Percentiles rank a stretch among this genome's conserved stretches.
Evolutionary conservation across 2,888 invertebrate species (phyloP).

Genomic region (Drosophila diplacantha): DNA sequence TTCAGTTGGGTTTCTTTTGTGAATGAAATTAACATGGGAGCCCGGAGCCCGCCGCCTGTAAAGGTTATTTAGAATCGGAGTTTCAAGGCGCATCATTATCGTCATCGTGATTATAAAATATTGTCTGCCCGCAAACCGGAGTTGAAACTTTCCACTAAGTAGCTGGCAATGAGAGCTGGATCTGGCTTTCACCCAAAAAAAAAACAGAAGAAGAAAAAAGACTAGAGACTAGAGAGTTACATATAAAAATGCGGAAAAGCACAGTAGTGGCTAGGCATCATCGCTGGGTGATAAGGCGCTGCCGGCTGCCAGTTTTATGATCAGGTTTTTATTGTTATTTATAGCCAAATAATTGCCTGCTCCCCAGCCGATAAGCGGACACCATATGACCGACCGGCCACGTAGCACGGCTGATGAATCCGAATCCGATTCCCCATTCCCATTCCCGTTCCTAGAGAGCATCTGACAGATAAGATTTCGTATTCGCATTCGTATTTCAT

Average conservation of each 20-base stretch:
- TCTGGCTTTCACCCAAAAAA: constrained; percentile 24
- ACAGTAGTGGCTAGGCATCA: constrained; percentile 13
- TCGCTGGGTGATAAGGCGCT: constrained; percentile 24
- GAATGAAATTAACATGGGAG: constrained; percentile 30
- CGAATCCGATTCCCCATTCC: constrained; percentile 21
- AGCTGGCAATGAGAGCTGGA: constrained; percentile 4
- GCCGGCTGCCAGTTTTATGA: constrained; percentile 37
- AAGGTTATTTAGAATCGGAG: constrained; percentile 27
- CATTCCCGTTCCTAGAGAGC: constrained; percentile 17
- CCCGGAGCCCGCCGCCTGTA: background rate
- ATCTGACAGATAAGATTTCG: constrained; percentile 29
- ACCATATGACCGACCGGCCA: constrained; percentile 22
- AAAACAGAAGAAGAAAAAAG: constrained; percentile 1
- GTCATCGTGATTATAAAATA: background rate
- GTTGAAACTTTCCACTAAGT: constrained; percentile 26
- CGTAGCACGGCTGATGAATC: constrained; percentile 26
- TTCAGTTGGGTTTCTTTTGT: constrained; percentile 23
- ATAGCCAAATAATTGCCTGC: constrained; percentile 59
- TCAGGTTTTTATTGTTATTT: constrained; percentile 64
- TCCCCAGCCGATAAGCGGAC: constrained; percentile 44
- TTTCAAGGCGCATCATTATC: constrained; percentile 20
- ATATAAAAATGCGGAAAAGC: constrained; percentile 10
- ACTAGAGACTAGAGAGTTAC: constrained; percentile 6
- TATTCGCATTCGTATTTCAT: constrained; percentile 32
- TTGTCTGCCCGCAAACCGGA: constrained; percentile 12